Percentiles rank a stretch among this genome's conserved stretches.
phyloP scores from a whole-genome alignment of 2,888 invertebrate genomes.

The Oligia strigilis region DNA sequence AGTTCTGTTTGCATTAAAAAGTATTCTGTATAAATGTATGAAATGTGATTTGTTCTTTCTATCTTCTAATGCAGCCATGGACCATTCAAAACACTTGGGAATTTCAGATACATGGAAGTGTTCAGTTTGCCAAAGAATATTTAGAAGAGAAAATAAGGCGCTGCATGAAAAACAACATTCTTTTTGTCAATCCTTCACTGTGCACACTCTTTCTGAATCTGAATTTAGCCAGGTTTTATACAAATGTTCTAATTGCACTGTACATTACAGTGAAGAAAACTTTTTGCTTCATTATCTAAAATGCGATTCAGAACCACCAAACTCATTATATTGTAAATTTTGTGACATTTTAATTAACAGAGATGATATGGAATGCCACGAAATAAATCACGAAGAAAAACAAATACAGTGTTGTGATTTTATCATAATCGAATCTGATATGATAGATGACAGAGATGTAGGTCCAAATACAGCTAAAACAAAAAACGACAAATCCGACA shows the following conservation, averaged over 20 bases:
- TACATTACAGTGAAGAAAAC: slow-evolving; percentile 77
- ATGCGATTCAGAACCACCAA: slow-evolving; percentile 71
- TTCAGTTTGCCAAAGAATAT: slow-evolving; percentile 72
- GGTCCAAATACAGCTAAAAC: not conserved
- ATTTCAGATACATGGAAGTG: slow-evolving; percentile 80
- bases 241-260: slow-evolving; percentile 78
- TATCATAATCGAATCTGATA: slow-evolving; percentile 62
- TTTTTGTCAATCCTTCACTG: slow-evolving; percentile 70
- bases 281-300: slow-evolving; percentile 72
- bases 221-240: slow-evolving; percentile 71
- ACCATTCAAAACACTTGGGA: slow-evolving; percentile 77
- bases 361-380: slow-evolving; percentile 68
- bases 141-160: slow-evolving; percentile 76
- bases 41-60: slow-evolving; percentile 81
- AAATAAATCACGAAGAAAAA: slow-evolving; percentile 63
- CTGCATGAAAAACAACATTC: slow-evolving; percentile 79
- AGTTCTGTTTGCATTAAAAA: slow-evolving; percentile 68
- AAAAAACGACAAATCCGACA: not conserved
- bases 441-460: slow-evolving; percentile 34
- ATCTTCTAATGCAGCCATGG: slow-evolving; percentile 71
- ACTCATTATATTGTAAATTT: slow-evolving; percentile 74
- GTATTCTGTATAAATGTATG: slow-evolving; percentile 78
- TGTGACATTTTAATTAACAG: slow-evolving; percentile 80
- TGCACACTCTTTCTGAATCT: slow-evolving; percentile 69
- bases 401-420: slow-evolving; percentile 64